Percentiles rank a stretch among this genome's conserved stretches.
These are phyloP conservation scores for Maniola jurtina DNA, from an alignment of 1,140 invertebrate species.

Conservation along the genomic window DNA sequence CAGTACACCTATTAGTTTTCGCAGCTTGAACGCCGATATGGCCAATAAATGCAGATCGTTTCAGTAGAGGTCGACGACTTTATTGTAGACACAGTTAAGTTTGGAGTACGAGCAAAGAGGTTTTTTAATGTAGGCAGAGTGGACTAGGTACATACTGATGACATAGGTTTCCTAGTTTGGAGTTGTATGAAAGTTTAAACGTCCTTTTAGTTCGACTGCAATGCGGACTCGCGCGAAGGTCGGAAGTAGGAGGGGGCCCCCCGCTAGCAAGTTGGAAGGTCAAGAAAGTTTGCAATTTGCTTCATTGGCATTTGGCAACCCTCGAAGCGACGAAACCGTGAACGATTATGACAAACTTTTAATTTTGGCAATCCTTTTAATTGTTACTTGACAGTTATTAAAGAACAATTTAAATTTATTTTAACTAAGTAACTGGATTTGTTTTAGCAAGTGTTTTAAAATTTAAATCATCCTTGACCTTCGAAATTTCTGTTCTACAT, in stretches of 20 bases:
- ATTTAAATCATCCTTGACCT: no score
- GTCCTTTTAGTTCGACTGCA: conserved; percentile 61
- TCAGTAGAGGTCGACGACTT: conserved; percentile 25
- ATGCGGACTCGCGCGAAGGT: conserved; percentile 53
- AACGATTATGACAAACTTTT: conserved; percentile 24
- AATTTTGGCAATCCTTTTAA: conserved; percentile 18
- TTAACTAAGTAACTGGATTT: neutral
- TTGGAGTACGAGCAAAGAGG: conserved; percentile 6
- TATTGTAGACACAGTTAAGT: neutral
- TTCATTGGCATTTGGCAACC: conserved; percentile 50
- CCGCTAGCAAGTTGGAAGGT: conserved; percentile 65
- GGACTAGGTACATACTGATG: conserved; percentile 1
- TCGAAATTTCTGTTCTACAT: no score
- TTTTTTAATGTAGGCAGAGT: conserved; percentile 13
- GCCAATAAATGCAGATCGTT: conserved; percentile 16
- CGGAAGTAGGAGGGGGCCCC: conserved; percentile 34
- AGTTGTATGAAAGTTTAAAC: neutral
- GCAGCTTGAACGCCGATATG: conserved; percentile 20
- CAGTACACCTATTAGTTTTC: conserved; percentile 37
- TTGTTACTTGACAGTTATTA: conserved; percentile 12
- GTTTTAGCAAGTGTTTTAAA: neutral
- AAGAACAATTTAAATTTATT: neutral
- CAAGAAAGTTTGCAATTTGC: conserved; percentile 62
- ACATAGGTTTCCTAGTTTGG: conserved; percentile 14
- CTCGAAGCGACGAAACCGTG: conserved; percentile 20